Percentiles rank a stretch among this genome's conserved stretches.
These are phyloP conservation scores for Podarcis lilfordi DNA, from an alignment of 2,797 vertebrate genomes.

Conservation along the genomic window DNA sequence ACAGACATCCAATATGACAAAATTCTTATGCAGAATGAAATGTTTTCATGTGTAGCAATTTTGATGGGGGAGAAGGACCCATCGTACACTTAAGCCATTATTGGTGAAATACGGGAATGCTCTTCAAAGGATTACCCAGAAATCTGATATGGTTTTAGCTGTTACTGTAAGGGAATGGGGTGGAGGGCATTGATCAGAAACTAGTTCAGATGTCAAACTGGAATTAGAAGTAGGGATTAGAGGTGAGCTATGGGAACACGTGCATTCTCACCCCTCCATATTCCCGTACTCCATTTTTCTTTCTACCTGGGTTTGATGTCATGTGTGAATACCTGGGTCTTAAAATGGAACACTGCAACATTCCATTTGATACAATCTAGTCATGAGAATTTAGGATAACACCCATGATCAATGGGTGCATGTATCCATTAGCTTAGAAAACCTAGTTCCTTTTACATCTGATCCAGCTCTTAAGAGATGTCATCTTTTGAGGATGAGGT, in stretches of 20 bases:
- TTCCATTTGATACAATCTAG: not conserved
- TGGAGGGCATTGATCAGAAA: not conserved
- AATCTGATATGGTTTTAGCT: not conserved
- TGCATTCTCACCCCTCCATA: not conserved
- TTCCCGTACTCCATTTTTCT: not conserved
- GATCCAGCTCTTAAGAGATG: not conserved
- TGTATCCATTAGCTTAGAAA: not conserved
- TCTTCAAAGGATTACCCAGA: not conserved
- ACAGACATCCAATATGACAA: not conserved
- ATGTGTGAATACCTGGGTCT: too few relatives aligned
- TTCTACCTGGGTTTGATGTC: not conserved
- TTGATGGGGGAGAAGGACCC: not conserved
- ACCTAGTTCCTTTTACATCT: not conserved
- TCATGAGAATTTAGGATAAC: not conserved
- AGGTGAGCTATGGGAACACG: not conserved
- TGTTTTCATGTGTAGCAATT: not conserved
- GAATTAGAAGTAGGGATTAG: not conserved
- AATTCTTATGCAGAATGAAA: not conserved
- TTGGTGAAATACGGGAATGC: not conserved
- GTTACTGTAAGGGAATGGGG: not conserved
- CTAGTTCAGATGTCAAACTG: not conserved
- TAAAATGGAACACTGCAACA: not conserved
- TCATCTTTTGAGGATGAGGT: not conserved
- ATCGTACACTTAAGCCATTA: not conserved
- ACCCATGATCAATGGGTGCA: not conserved